phyloP scores from a whole-genome alignment of 2,113 vertebrate genomes.

The Microcebus jonahi region DNA sequence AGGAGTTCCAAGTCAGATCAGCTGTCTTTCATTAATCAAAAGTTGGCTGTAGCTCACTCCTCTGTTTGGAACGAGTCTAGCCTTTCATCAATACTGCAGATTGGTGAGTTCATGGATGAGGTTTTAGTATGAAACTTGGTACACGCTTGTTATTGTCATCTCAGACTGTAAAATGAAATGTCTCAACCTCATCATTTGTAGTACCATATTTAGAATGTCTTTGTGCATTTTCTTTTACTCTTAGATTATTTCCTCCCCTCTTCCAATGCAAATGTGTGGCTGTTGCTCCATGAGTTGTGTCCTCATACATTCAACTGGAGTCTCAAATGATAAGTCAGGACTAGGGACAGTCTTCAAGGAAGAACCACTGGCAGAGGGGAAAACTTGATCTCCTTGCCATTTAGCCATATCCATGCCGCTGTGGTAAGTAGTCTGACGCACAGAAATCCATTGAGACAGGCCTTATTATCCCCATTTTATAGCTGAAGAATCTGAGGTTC shows the following conservation, averaged over 20 bases:
- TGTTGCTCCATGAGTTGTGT: not conserved
- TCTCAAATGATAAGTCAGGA: not conserved
- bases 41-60: not conserved
- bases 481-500: not conserved
- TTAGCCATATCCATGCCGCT: not conserved
- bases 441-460: not conserved
- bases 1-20: conserved; percentile 21
- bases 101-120: not conserved
- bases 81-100: not conserved
- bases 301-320: not conserved
- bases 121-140: not conserved
- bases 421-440: not conserved
- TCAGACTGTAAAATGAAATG: not conserved
- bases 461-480: not conserved
- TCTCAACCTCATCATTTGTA: not conserved
- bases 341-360: not conserved
- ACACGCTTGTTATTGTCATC: not conserved
- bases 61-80: not conserved
- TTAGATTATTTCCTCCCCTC: not conserved
- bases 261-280: not conserved
- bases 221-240: not conserved
- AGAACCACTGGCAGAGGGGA: not conserved
- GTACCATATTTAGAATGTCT: not conserved
- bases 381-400: not conserved
- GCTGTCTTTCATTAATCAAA: conserved; percentile 45